Evolutionary conservation across 2,113 vertebrate genomes (phyloP), one percentile per base, ranked within the genome.

Genomic region (Carettochelys insculpta): DNA sequence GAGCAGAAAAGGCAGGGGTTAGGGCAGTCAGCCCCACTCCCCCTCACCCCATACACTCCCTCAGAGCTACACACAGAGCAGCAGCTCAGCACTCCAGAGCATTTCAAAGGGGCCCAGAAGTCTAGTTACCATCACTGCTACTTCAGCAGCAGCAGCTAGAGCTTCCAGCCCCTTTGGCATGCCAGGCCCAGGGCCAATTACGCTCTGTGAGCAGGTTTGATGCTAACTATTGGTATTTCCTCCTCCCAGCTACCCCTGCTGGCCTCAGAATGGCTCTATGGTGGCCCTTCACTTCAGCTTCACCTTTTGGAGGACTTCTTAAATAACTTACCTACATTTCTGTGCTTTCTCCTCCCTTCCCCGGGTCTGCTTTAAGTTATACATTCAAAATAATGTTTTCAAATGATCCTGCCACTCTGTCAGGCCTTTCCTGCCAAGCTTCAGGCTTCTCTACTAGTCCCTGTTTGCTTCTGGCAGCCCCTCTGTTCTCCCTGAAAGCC

Each of bases 161-260:
- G n/a, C n/a, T n/a, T n/a, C n/a, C n/a, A n/a, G n/a, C n/a, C n/a
- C n/a, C n/a, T n/a, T n/a, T n/a, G n/a, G n/a, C n/a, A n/a, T n/a
- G n/a, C n/a, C n/a, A n/a, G n/a, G n/a, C n/a, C n/a, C n/a, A n/a
- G n/a, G n/a, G n/a, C n/a, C n/a, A n/a, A n/a, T n/a, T n/a, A n/a
- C n/a, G n/a, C n/a, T n/a, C n/a, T n/a, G n/a, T n/a, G n/a, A n/a
- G n/a, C n/a, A n/a, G n/a, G n/a, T n/a, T n/a, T n/a, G n/a, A n/a
- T n/a, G n/a, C n/a, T n/a, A 85, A 81, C 90, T 96, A 96, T 97
- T 82, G 88, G 61, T n/a, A 17, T 22, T 19, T 16, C n/a, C 9
- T 68, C 61, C 61, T 68, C n/a, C 61, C 19, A 38, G 19, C 8
- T 19, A 38, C 61, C n/a, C 4, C 19, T 38, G n/a, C 19, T 22